Base-by-base conservation (phyloP, 2,888 invertebrate species). In the Nysson spinosus region DNA sequence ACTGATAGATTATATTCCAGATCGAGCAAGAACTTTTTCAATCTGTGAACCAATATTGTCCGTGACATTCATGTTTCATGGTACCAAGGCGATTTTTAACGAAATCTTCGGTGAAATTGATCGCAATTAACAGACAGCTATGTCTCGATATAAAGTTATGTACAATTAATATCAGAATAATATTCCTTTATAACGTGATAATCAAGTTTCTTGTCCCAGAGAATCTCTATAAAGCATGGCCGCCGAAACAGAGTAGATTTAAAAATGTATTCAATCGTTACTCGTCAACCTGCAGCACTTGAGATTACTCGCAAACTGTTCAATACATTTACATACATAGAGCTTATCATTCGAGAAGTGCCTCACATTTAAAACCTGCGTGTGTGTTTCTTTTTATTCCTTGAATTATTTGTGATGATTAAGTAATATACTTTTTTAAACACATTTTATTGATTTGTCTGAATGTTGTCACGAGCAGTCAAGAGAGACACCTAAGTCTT, bases 131-230 rank as follows among this genome's bases (percentile, higher is more conserved):
- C 51, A 65, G 40, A 68, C 64, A 54, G 50, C 55, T 51, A 54
- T 37, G 37, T 57, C 67, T 61, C 55, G n/a, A 50, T 19, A 66
- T 57, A 46, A 58, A 64, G 51, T 62, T 72, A 74, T 74, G 64
- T 74, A 74, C 74, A 72, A 62, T 74, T 67, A 66, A 63, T 64
- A 70, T 57, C 54, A 70, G 47, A 62, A 52, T 66, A 62, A 43
- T 35, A 44, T 47, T 69, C 34, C 44, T 58, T 40, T 54, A 28
- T n/a, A 60, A 61, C 44, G 39, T 52, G 47, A 26, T 43, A 63
- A 66, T 57, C 52, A 47, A 73, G 54, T 57, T 28, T 55, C n/a
- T 60, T 50, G 35, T 62, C 40, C 49, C 40, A 63, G 55, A 37
- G 57, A 58, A 65, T 39, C 22, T 20, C 11, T 49, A n/a, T 26